These are phyloP conservation scores for Lasius fuliginosus DNA, from an alignment of 2,888 invertebrate species.

Conservation along the genomic window DNA sequence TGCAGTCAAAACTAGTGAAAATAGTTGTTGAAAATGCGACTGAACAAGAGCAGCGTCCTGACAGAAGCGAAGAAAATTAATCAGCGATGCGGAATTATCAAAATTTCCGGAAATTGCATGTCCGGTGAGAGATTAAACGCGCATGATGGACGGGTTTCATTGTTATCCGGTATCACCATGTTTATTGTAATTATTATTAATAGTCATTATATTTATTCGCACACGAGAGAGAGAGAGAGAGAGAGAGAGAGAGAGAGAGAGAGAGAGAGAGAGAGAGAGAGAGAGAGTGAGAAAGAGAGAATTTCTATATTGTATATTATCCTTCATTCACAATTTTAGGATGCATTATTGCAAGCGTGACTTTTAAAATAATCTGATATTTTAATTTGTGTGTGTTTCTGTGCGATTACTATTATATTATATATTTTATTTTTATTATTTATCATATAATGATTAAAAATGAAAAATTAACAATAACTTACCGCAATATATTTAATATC, in stretches of 20 bases:
- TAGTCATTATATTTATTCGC: neutral
- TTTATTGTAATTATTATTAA: conserved; percentile 20
- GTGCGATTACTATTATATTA: neutral
- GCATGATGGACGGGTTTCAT: conserved; percentile 10
- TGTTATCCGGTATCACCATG: neutral
- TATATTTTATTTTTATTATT: neutral
- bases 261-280: too few relatives aligned
- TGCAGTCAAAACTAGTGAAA: neutral
- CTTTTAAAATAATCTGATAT: neutral
- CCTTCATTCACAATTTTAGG: neutral
- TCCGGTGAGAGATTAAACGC: conserved; percentile 68
- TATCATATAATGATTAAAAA: conserved; percentile 11
- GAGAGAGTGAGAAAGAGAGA: too few relatives aligned
- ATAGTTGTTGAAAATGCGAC: conserved; percentile 11
- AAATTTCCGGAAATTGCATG: conserved; percentile 73
- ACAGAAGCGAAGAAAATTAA: conserved; percentile 44
- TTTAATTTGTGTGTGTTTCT: neutral
- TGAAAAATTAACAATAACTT: neutral
- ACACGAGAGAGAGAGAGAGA: neutral
- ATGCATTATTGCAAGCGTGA: neutral
- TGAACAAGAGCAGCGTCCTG: conserved; percentile 2
- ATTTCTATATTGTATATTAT: conserved; percentile 1
- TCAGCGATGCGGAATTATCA: conserved; percentile 70
- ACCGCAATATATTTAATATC: neutral
- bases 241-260: too few relatives aligned